These are phyloP conservation scores for Lasiommata megera DNA, from an alignment of 2,888 invertebrate species.

Conservation along the genomic window DNA sequence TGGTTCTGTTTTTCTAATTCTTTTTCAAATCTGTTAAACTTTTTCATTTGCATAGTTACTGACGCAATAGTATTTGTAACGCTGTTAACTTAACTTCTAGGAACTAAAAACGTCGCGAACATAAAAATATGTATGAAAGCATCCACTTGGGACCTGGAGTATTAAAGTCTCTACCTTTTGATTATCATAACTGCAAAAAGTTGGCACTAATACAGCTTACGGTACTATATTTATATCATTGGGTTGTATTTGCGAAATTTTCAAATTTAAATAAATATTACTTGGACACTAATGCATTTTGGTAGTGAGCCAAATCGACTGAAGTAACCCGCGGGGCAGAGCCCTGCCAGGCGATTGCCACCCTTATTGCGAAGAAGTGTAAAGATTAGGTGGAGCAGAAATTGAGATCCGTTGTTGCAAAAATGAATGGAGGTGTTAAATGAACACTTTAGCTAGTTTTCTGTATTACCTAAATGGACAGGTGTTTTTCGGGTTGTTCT, in stretches of 20 bases:
- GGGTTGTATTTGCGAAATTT: slow-evolving; percentile 45
- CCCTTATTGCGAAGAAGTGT: slow-evolving; percentile 12
- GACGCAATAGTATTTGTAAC: too few relatives aligned
- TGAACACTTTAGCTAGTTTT: slow-evolving; percentile 24
- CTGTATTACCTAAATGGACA: slow-evolving; percentile 15
- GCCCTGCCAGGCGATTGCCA: slow-evolving; percentile 19
- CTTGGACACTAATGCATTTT: slow-evolving; percentile 57
- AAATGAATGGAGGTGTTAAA: slow-evolving; percentile 24
- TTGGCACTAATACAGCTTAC: slow-evolving; percentile 36
- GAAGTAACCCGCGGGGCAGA: slow-evolving; percentile 27
- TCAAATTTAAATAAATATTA: slow-evolving; percentile 62
- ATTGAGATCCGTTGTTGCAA: slow-evolving; percentile 18
- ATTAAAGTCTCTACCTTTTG: background rate
- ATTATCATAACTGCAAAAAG: slow-evolving; percentile 15
- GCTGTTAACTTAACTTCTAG: too few relatives aligned
- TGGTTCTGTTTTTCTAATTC: too few relatives aligned
- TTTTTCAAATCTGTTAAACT: too few relatives aligned
- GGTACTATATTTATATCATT: slow-evolving; percentile 44
- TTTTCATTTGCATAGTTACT: too few relatives aligned
- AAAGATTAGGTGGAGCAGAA: slow-evolving; percentile 9
- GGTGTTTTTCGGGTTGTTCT: slow-evolving; percentile 15
- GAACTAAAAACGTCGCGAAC: background rate
- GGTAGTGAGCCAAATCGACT: slow-evolving; percentile 56
- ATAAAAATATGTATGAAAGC: background rate
- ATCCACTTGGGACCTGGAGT: background rate